Base-by-base conservation (phyloP, 2,797 vertebrate genomes). In the Allobates femoralis region DNA sequence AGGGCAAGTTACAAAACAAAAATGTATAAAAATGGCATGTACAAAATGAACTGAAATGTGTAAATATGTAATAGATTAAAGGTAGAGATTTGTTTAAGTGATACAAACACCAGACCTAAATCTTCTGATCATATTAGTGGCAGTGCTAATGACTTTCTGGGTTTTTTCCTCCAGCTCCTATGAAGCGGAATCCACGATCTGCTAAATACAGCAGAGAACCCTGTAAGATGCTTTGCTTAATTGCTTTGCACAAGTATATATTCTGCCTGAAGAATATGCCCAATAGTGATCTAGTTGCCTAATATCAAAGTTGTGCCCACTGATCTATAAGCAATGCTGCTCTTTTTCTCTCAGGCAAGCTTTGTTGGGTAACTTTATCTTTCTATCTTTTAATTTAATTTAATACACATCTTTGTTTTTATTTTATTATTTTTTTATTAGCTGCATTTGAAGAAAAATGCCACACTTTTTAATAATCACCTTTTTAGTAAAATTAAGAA, bases 191-290 rank as follows among this genome's bases (percentile, higher is more conserved):
- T 89, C 92, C 93, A 55, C 95, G 96, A 84, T 93, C 95, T 11
- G 94, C 96, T 92, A 96, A 95, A 74, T 96, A 93, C 93, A 96
- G 96, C 92, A 92, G 96, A 91, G 96, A 96, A 88, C 96, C 96
- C 84, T 76, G 96, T 96, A 82, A 94, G 95, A 92, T 51, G 23
- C 66, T 58, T 82, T 74, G 37, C 23, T 86, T 83, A 69, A 76
- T 76, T 50, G 76, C 67, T 81, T 50, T 51, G 81, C 82, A 56
- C 73, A 75, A 37, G 15, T 18, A n/a, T 30, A 34, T 34, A 18
- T 16, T 64, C 34, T 69, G 14, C 64, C 51, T 62, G 21, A 62
- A 34, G 64, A 46, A 11, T 46, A 80, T 30, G 37, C 79, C 41
- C 41, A 74, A 32, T 81, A 78, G 53, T 50, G 14, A 60, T 85